Evolutionary conservation across 35 echinoderm and acorn worm species (phyloP), one percentile per base, ranked within the genome.

Genomic region (Apostichopus californicus): DNA sequence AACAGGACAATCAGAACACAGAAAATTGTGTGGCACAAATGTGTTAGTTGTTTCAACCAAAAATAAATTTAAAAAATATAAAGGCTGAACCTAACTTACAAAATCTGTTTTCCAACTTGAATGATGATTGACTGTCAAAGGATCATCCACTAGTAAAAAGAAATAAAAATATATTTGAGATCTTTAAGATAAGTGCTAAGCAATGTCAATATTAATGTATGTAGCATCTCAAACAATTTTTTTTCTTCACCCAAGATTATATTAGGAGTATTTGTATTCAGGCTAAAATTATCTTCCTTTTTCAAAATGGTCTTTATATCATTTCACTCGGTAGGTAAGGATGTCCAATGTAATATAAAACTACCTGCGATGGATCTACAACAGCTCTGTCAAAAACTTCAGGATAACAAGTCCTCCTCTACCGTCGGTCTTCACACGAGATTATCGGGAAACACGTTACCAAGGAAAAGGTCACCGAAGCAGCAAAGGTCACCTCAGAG

Each of bases 331-430:
- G 5, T 26, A 99, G 97, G 97, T 55, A 99, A 99, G 78, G 88
- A 94, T 86, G 25, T 99, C 12, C 58, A 81, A 5, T 95, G 91
- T 87, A 94, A 84, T 54, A 80, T 96, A 10, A 99, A 81, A 20
- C 79, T 96, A 21, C 93, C 92, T 5, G 60, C 91, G 59, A 79
- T 99, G 64, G 90, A 99, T 46, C 68, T 99, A 18, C 93, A 99
- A 70, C 80, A 71, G n/a, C 92, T 99, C 78, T 99, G 97, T 83
- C 66, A 91, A 55, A 95, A 95, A 78, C 83, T 99, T 4, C 58
- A 93, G 28, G 78, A 75, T 14, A 73, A 75, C 24, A 95, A 22
- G 20, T 78, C 52, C 2, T 8, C 4, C 86, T 64, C 28, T 90
- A 56, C 61, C 73, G 15, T 18, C 23, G 6, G 63, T 26, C 86